A percentile compares a stretch with the other conserved stretches of the same genome.
These are phyloP conservation scores for Marmota flaviventris DNA, from an alignment of 2,113 vertebrate genomes.

Conservation along the genomic window DNA sequence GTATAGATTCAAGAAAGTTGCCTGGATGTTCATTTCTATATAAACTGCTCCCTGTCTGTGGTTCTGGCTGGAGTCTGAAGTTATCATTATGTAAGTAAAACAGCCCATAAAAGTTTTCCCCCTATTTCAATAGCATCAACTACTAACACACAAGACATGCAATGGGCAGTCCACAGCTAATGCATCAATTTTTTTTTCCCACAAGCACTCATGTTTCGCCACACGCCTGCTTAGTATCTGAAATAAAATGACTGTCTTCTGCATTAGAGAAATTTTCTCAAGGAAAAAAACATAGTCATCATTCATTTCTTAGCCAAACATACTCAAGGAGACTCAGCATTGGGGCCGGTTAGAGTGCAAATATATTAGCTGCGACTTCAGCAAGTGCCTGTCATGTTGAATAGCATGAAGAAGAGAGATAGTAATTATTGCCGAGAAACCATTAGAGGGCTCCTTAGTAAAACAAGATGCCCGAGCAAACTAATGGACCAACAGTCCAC, in stretches of 20 bases:
- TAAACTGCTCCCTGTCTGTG: conserved; percentile 43
- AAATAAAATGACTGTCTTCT: conserved; percentile 79
- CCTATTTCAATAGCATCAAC: conserved; percentile 60
- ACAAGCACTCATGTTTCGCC: conserved; percentile 68
- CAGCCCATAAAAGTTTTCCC: conserved; percentile 55
- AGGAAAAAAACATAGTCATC: conserved; percentile 81
- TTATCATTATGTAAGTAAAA: conserved; percentile 71
- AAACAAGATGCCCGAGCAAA: conserved; percentile 94
- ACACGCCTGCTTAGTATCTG: conserved; percentile 69
- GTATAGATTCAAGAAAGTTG: background rate
- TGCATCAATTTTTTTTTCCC: conserved; percentile 66
- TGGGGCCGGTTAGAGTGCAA: conserved; percentile 88
- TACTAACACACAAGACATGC: conserved; percentile 62
- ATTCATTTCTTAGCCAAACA: conserved; percentile 88
- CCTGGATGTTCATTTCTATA: conserved; percentile 39
- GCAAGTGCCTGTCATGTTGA: conserved; percentile 93
- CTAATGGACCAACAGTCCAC: conserved; percentile 96
- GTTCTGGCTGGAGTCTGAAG: conserved; percentile 33
- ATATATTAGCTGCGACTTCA: conserved; percentile 92
- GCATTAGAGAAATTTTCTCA: conserved; percentile 77
- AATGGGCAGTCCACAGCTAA: conserved; percentile 69
- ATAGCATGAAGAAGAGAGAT: conserved; percentile 94
- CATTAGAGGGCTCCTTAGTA: conserved; percentile 98
- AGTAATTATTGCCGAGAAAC: conserved; percentile 98
- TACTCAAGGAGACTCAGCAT: conserved; percentile 85